Conservation (phyloP, 2,797 vertebrate genomes). For the Lutjanus campechanus region DNA sequence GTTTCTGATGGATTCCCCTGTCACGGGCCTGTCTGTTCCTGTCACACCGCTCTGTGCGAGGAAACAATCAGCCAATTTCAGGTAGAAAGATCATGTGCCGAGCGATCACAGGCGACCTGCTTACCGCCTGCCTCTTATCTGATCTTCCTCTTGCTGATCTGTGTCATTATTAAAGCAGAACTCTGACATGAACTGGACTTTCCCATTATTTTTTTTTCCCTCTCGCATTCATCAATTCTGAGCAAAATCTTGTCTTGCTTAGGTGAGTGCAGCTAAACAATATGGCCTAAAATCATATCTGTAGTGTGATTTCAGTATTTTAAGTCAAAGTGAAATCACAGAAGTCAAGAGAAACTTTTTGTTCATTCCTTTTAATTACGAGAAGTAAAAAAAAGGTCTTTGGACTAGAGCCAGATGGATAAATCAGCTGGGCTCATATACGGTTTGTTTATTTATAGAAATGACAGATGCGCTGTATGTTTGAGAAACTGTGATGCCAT, state of each 20-base stretch:
- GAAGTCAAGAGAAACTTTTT: background rate
- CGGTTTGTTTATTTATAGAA: background rate
- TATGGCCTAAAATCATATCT: background rate
- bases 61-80: slow-evolving; percentile 44
- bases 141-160: slow-evolving; percentile 24
- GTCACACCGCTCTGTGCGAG: background rate
- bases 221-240: background rate
- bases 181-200: slow-evolving; percentile 34
- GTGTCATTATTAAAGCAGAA: slow-evolving; percentile 45
- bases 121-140: slow-evolving; percentile 32
- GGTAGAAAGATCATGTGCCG: slow-evolving; percentile 36
- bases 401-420: background rate
- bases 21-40: slow-evolving; percentile 15
- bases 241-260: background rate
- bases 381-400: too few species aligned
- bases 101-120: slow-evolving; percentile 18
- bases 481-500: background rate
- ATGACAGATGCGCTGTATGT: background rate
- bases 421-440: background rate
- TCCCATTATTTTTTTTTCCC: slow-evolving; percentile 7
- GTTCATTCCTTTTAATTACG: background rate
- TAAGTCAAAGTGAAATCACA: background rate
- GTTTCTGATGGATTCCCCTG: slow-evolving; percentile 34
- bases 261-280: background rate
- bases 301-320: background rate